These are phyloP conservation scores for Cyrtonyx montezumae DNA, from an alignment of 2,113 vertebrate genomes.

Conservation along the genomic window DNA sequence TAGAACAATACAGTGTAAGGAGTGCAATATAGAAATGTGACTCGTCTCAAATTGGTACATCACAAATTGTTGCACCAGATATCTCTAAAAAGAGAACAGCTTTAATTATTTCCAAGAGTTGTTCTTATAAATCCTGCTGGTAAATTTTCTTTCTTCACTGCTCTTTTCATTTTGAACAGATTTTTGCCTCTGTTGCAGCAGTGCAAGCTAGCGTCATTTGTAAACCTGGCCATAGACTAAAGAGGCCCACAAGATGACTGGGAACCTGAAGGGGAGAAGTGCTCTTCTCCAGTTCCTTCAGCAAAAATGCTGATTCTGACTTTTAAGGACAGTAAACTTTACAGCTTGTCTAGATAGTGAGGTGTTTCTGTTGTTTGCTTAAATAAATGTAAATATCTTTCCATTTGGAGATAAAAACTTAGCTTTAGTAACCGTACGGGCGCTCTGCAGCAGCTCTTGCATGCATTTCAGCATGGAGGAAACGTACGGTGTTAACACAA, in stretches of 20 bases:
- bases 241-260: background rate
- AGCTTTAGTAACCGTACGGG: background rate
- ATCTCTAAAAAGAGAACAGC: background rate
- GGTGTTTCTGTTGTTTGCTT: background rate
- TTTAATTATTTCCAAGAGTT: constrained; percentile 2
- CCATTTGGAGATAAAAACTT: background rate
- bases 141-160: background rate
- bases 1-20: background rate
- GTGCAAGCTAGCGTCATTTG: background rate
- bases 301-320: background rate
- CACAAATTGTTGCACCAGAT: background rate
- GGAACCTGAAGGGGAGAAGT: background rate
- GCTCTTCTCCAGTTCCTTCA: background rate
- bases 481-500: background rate
- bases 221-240: background rate
- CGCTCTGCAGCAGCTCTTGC: background rate
- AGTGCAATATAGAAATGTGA: background rate
- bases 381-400: background rate
- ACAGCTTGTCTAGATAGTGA: background rate
- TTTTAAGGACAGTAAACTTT: background rate
- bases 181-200: background rate
- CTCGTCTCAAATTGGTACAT: background rate
- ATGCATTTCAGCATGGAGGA: background rate
- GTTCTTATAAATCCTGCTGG: background rate
- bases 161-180: background rate